Base-by-base conservation (phyloP, 2,113 vertebrate genomes). In the Microcebus lehilahytsara region DNA sequence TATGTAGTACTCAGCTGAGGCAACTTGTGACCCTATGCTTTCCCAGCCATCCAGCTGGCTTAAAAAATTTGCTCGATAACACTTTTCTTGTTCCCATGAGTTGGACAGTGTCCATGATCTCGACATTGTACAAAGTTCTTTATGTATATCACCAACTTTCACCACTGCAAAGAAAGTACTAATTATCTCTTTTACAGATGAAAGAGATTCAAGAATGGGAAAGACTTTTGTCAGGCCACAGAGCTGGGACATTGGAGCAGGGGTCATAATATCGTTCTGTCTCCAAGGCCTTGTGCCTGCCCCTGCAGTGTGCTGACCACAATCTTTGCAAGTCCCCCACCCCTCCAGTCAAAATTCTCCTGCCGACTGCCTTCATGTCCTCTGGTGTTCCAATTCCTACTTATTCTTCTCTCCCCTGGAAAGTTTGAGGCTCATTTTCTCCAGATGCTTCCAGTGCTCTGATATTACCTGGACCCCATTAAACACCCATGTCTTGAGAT, bases 221-320 rank as follows among this genome's bases (percentile, higher is more conserved):
- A 51, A 12, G 32, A 11, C 46, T 22, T 23, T 5, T 11, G n/a
- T 12, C 58, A 27, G 17, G 20, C 2, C 34, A 37, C 6, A 1
- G 2, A 7, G 13, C 6, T 22, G 5, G 13, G 4, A 1, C 34
- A 23, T 5, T 6, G 34, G 12, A 58, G 0, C 16, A 5, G 6
- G 23, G 30, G 3, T 14, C 66, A n/a, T 23, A 20, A 9, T 19
- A 37, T 7, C 46, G 51, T 14, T 14, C 13, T 32, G 6, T 5
- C 37, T 40, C 37, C 60, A 13, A 27, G 5, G 17, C 25, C 6
- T 9, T 4, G 30, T 27, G 10, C 9, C 40, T 60, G 19, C 30
- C 7, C 23, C 6, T 13, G 12, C 1, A 58, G n/a, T 19, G 6
- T 1, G 1, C n/a, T 5, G 46, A 46, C 3, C 12, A 9, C 71